A percentile compares a stretch with the other conserved stretches of the same genome.
Evolutionary conservation across 2,797 vertebrate species (phyloP).

Genomic region (Falco columbarius): DNA sequence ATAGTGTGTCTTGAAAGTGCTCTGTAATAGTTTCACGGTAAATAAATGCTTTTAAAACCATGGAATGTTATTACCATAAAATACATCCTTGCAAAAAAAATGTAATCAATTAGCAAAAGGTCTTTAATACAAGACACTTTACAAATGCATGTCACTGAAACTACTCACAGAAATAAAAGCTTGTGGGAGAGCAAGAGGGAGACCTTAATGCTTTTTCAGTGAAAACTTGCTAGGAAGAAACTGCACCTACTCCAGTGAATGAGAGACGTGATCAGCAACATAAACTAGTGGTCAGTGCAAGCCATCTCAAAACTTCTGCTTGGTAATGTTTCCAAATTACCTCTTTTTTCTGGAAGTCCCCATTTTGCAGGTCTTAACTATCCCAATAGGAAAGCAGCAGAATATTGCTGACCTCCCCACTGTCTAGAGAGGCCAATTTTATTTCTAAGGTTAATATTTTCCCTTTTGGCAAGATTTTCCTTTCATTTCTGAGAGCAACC

Average conservation of each 20-base stretch:
- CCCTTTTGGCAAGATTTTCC: slow-evolving; percentile 1
- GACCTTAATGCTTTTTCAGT: not conserved
- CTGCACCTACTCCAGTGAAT: not conserved
- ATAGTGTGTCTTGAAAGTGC: not conserved
- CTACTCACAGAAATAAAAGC: not conserved
- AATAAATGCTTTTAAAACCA: slow-evolving; percentile 39
- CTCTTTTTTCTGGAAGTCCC: not conserved
- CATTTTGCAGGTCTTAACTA: not conserved
- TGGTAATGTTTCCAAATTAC: not conserved
- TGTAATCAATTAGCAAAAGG: slow-evolving; percentile 5
- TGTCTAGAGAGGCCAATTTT: not conserved
- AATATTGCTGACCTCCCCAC: not conserved
- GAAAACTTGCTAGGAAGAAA: not conserved
- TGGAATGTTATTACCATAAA: not conserved
- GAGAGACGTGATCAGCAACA: not conserved
- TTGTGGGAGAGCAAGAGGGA: not conserved
- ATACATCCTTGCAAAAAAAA: not conserved
- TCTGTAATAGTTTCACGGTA: not conserved
- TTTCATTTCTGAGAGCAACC: slow-evolving; percentile 15
- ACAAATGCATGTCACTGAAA: not conserved
- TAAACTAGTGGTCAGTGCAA: not conserved
- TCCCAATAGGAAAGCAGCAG: not conserved
- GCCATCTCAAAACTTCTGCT: not conserved
- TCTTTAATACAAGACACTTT: not conserved
- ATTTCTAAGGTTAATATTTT: slow-evolving; percentile 15